Evolutionary conservation across 2,113 vertebrate genomes (phyloP), one percentile per base, ranked within the genome.

Genomic region (Neomonachus schauinslandi): DNA sequence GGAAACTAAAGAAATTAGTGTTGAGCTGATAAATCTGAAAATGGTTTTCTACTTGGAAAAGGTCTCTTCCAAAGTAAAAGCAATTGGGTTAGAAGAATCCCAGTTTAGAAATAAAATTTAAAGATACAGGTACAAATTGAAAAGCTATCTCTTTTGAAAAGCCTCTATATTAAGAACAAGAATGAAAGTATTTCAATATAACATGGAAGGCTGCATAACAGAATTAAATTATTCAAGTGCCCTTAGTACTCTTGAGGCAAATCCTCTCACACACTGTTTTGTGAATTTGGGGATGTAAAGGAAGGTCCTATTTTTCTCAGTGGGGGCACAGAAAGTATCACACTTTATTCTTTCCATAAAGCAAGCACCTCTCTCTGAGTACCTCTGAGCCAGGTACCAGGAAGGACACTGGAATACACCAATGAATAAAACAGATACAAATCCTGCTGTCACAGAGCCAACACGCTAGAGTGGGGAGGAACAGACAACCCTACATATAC

Each of bases 391-490:
- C 61, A 81, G 39, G 33, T 28, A 22, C 46, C 4, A 10, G 0
- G 11, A 72, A 46, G 8, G 31, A 28, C 51, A 79, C 5, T 51
- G 26, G 33, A 82, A 65, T 24, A 79, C 1, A 1, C 42, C 21
- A 8, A 21, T 1, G 2, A 65, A 61, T 21, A 51, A 69, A 31
- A 86, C 39, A 36, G 59, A 65, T 2, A 51, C 21, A 19, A 11
- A 33, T 12, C 9, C 7, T 7, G 36, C 39, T 31, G 0, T 61
- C 19, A 5, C 2, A 12, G 14, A 71, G 22, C 33, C 61, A 1
- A 14, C 14, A 2, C 36, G 31, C 13, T 11, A 3, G 46, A 28
- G 65, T 2, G 0, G 10, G n/a, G 46, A 9, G 18, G 21, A 13
- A n/a, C 2, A 39, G 65, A 19, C 5, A 31, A 46, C 12, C 10